Percentiles rank a stretch among this genome's conserved stretches.
Evolutionary conservation across 2,113 vertebrate species (phyloP).

Genomic region (Datnioides undecimradiatus): DNA sequence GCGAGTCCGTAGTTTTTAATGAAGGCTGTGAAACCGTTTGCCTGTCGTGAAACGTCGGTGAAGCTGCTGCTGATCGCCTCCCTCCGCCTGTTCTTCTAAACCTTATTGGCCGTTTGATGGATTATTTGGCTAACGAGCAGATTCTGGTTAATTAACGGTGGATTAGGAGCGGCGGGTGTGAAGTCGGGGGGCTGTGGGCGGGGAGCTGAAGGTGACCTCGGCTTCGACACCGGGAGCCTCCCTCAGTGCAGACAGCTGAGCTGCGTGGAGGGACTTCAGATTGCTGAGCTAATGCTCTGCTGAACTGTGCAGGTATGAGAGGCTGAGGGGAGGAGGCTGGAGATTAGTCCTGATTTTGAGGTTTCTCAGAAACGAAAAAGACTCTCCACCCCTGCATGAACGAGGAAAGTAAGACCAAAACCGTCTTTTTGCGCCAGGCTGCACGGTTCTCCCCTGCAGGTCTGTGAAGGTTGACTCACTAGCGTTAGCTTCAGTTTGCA

Average conservation of each 20-base stretch:
- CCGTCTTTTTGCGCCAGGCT: too few species aligned
- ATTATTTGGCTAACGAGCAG: conserved; percentile 40
- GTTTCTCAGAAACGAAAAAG: too few species aligned
- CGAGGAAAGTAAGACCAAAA: too few species aligned
- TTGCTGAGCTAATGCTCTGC: background rate
- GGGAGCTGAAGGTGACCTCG: conserved; percentile 44
- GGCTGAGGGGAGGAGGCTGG: background rate
- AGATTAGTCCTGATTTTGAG: too few species aligned
- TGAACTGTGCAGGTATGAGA: background rate
- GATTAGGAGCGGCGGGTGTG: conserved; percentile 1
- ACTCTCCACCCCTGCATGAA: too few species aligned
- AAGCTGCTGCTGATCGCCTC: too few species aligned
- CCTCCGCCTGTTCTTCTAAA: conserved; percentile 18
- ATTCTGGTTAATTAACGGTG: conserved; percentile 30
- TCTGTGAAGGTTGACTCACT: too few species aligned
- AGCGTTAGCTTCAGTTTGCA: too few species aligned
- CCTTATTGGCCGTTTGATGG: conserved; percentile 43
- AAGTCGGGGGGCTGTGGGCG: background rate
- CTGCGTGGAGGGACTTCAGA: background rate
- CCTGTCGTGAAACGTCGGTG: too few species aligned
- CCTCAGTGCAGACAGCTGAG: background rate
- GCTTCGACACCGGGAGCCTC: background rate
- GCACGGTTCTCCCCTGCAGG: too few species aligned
- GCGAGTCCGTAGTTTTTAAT: too few species aligned
- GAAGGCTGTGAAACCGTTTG: too few species aligned